A percentile compares a stretch with the other conserved stretches of the same genome.
These are phyloP conservation scores for Drosophila obscura DNA, from an alignment of 1,140 invertebrate genomes.

Conservation along the genomic window DNA sequence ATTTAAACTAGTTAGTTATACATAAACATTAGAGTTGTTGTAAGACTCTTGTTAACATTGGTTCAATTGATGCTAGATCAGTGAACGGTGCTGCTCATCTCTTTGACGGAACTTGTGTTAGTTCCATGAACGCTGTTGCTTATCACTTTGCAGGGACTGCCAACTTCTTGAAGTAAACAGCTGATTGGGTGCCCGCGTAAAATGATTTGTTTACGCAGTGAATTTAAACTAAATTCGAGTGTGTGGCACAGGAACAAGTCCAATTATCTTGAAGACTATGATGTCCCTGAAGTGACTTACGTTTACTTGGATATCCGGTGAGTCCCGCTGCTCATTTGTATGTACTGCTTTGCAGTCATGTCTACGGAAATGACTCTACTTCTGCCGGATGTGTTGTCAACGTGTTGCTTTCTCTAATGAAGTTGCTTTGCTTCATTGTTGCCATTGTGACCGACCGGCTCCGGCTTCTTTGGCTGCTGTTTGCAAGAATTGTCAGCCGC, in stretches of 20 bases:
- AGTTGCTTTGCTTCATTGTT: slow-evolving; percentile 37
- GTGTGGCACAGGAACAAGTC: too few species aligned
- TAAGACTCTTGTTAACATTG: too few species aligned
- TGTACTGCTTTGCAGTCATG: slow-evolving; percentile 19
- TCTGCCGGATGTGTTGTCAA: slow-evolving; percentile 45
- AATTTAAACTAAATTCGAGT: background rate
- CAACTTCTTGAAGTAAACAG: slow-evolving; percentile 26
- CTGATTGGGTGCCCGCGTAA: slow-evolving; percentile 13
- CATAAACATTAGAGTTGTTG: too few species aligned
- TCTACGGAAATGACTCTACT: slow-evolving; percentile 53
- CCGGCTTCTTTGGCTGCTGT: slow-evolving; percentile 21
- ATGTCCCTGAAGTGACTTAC: background rate
- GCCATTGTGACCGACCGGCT: background rate
- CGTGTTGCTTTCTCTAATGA: slow-evolving; percentile 63
- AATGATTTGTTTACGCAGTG: slow-evolving; percentile 14
- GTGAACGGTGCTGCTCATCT: too few species aligned
- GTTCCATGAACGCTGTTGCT: slow-evolving; percentile 1
- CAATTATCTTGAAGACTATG: background rate
- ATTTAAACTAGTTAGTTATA: too few species aligned
- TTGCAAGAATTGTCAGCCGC: slow-evolving; percentile 30
- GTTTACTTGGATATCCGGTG: slow-evolving; percentile 40
- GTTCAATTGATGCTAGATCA: too few species aligned
- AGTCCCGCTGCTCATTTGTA: slow-evolving; percentile 42
- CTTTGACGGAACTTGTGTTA: background rate
- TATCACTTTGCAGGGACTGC: slow-evolving; percentile 29